Evolutionary conservation across 2,797 vertebrate species (phyloP).

Genomic region (Anniella stebbinsi): DNA sequence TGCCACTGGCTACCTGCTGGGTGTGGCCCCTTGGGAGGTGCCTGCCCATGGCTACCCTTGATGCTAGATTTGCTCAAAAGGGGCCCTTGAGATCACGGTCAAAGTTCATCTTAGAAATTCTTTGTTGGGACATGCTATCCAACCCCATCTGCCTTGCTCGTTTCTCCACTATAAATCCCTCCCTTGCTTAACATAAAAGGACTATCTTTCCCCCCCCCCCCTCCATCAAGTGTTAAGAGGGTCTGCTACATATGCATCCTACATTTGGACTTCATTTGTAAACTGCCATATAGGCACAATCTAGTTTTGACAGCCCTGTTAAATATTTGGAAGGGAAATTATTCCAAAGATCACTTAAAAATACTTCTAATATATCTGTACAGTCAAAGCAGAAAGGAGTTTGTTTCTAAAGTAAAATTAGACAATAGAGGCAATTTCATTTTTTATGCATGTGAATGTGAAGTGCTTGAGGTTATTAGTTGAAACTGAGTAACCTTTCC

Average conservation of each 20-base stretch:
- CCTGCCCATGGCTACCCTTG: no score
- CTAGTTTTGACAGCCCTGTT: slow-evolving; percentile 60
- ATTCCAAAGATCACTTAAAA: slow-evolving; percentile 70
- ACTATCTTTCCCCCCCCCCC: neutral
- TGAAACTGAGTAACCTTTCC: slow-evolving; percentile 94
- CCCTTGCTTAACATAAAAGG: slow-evolving; percentile 17
- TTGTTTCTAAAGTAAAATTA: slow-evolving; percentile 83
- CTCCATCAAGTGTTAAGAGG: neutral
- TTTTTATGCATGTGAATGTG: slow-evolving; percentile 80
- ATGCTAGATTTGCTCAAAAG: no score
- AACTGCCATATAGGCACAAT: slow-evolving; percentile 59
- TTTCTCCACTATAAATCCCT: no score
- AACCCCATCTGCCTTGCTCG: neutral
- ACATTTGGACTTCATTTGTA: slow-evolving; percentile 60
- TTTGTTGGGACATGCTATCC: neutral
- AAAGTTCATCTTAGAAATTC: neutral
- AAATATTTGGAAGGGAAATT: slow-evolving; percentile 63
- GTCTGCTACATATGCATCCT: neutral
- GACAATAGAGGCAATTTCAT: slow-evolving; percentile 89
- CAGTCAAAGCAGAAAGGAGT: slow-evolving; percentile 68
- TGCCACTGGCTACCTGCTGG: no score
- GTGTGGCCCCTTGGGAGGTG: no score
- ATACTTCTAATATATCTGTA: slow-evolving; percentile 69
- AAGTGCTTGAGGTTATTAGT: slow-evolving; percentile 91
- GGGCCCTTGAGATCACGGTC: no score